Evolutionary conservation across 1,140 invertebrate genomes (phyloP), one percentile per base, ranked within the genome.

Genomic region (Penaeus japonicus): DNA sequence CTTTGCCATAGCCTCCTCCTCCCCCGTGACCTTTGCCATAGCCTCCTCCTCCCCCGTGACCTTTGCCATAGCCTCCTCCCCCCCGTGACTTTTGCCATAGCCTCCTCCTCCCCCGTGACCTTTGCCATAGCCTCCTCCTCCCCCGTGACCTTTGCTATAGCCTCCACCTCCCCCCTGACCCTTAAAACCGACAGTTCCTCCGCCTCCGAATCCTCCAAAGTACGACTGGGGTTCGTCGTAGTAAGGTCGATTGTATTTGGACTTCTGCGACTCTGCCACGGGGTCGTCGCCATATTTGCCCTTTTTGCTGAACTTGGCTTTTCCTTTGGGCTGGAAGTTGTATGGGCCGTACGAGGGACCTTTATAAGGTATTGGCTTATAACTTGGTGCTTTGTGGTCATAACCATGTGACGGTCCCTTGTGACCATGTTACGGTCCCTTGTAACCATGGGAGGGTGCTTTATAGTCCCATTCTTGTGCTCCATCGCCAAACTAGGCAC

Each of bases 191-290:
- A 80, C 55, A 3, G 84, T 84, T 7, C 89, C 89, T 39, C 89
- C 89, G 15, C 89, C 89, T 24, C 89, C 89, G 39, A 90, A 90
- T 2, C 89, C 89, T 10, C 89, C 89, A 55, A 90, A 90, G 80
- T 86, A 83, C 0, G 70, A 30, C 17, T 77, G 24, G 0, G 85
- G 80, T n/a, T 90, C 77, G 30, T 90, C 89, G 1, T 83, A 57
- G 20, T 65, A 62, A 12, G 39, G 15, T 0, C 15, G 12, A 32
- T 89, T 77, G 57, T 87, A 90, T 18, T 81, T 73, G 1, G 55
- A 70, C 39, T 90, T 90, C 39, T 90, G 84, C 10, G 89, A 87
- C 20, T 90, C 89, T 54, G 78, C 84, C 79, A 89, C 89, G 1
- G 89, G 89, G 32, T 89, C 89, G 57, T 89, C 89, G 0, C 89